Conservation (phyloP, 2,113 vertebrate genomes). For the Phainopepla nitens region DNA sequence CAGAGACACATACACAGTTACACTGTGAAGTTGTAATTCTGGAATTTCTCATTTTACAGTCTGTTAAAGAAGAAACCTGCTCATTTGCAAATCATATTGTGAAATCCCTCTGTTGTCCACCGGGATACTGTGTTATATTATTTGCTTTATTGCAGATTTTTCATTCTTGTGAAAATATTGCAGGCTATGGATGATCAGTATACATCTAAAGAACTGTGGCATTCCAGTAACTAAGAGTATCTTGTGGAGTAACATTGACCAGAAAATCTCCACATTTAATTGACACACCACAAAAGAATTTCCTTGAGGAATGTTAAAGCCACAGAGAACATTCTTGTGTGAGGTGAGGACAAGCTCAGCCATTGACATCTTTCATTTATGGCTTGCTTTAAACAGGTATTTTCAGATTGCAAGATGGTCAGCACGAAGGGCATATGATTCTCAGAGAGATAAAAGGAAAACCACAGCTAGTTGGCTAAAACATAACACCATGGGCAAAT, state of each 20-base stretch:
- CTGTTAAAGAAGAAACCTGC: background rate
- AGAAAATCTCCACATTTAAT: background rate
- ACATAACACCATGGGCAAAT: background rate
- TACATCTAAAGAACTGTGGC: background rate
- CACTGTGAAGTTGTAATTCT: background rate
- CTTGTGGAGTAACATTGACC: background rate
- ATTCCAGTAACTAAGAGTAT: background rate
- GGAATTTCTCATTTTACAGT: background rate
- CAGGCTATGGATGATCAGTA: background rate
- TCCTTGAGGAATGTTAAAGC: background rate
- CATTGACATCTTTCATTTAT: background rate
- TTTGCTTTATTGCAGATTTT: background rate
- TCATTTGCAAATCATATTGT: background rate
- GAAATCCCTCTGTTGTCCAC: background rate
- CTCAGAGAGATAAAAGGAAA: background rate
- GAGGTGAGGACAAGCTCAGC: background rate
- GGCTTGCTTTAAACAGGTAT: background rate
- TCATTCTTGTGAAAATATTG: background rate
- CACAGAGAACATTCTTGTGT: background rate
- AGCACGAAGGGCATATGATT: background rate
- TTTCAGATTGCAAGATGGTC: background rate
- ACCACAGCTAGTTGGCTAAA: background rate
- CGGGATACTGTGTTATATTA: background rate
- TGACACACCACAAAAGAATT: background rate
- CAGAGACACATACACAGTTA: background rate